Evolutionary conservation across 2,113 vertebrate genomes (phyloP).

Genomic region (Colius striatus): DNA sequence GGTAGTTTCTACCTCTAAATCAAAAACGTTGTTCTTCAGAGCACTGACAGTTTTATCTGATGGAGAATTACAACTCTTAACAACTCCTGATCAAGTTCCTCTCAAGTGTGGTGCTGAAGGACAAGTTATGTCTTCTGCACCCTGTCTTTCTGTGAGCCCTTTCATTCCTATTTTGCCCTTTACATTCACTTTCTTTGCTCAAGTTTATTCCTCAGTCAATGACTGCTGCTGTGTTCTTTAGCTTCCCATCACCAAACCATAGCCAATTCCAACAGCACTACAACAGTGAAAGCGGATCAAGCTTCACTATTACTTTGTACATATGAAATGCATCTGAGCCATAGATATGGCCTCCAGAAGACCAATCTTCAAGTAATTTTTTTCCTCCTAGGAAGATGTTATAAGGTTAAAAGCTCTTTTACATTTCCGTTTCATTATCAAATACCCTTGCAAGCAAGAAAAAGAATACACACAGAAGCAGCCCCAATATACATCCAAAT

Average conservation of each 20-base stretch:
- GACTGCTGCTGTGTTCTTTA: not conserved
- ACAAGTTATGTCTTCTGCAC: not conserved
- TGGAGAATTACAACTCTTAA: not conserved
- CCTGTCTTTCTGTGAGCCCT: not conserved
- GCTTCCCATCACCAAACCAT: not conserved
- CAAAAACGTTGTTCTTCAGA: not conserved
- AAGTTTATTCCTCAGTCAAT: not conserved
- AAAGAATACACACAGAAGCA: fast-evolving
- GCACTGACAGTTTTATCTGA: not conserved
- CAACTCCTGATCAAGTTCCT: not conserved
- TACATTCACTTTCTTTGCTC: not conserved
- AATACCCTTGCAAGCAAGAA: not conserved
- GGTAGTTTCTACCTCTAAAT: not conserved
- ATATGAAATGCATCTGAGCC: fast-evolving
- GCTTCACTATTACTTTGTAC: not conserved
- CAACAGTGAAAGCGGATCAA: not conserved
- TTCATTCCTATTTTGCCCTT: not conserved
- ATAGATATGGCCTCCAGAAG: fast-evolving
- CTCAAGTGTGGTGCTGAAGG: not conserved
- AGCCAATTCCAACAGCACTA: not conserved
- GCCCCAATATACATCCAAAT: not conserved
- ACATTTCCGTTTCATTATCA: not conserved
- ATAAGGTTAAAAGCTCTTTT: not conserved
- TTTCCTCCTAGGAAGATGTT: not conserved
- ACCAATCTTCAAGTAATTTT: not conserved